Evolutionary conservation across 1,140 invertebrate species (phyloP).

Genomic region (Lepidurus apus): DNA sequence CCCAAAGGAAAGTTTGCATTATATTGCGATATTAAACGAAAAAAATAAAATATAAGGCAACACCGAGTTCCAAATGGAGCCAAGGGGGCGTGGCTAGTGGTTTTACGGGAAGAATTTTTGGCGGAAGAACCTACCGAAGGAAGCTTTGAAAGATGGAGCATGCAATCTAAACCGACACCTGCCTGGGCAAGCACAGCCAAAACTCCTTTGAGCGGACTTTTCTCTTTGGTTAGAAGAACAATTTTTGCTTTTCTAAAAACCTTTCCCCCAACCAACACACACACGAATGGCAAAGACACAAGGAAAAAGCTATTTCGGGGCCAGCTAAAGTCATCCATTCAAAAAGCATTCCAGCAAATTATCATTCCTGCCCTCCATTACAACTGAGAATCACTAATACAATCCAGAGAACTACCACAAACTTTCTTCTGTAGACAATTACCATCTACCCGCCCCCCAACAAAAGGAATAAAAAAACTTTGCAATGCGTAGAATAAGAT

Average conservation of each 20-base stretch:
- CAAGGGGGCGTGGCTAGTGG: neutral
- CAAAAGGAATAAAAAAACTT: no score
- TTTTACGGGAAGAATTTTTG: neutral
- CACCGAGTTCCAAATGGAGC: neutral
- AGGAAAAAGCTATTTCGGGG: neutral
- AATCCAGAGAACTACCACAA: neutral
- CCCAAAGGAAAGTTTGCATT: no score
- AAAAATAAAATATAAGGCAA: no score
- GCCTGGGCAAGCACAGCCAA: neutral
- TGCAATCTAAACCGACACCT: slow-evolving; percentile 13
- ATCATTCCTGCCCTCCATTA: neutral
- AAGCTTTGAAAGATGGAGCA: slow-evolving; percentile 11
- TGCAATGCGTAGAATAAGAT: no score
- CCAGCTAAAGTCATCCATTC: slow-evolving; percentile 9
- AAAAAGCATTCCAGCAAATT: slow-evolving; percentile 10
- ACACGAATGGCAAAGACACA: neutral
- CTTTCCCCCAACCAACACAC: neutral
- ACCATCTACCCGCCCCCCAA: neutral
- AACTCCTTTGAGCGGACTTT: neutral
- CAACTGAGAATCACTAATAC: neutral
- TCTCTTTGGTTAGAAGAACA: neutral
- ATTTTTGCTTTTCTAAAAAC: neutral
- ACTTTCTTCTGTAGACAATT: neutral
- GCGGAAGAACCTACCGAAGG: neutral
- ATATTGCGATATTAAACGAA: no score